Conservation (phyloP, 2,888 invertebrate species). For the Spodoptera exigua region DNA sequence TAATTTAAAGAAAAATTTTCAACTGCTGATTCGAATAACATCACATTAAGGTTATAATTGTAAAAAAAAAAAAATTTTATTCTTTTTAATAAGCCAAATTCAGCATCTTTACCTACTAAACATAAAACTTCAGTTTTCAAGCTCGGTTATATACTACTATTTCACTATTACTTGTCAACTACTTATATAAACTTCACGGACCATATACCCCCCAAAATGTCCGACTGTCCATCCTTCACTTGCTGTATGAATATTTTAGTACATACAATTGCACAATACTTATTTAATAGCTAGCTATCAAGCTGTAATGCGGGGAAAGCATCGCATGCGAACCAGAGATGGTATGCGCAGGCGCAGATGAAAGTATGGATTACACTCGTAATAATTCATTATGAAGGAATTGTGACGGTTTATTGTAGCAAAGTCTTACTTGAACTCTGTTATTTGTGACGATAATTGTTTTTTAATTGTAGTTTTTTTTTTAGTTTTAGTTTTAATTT, state of each 20-base stretch:
- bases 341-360: conserved; percentile 56
- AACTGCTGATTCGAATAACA: too few relatives aligned
- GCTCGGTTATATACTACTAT: conserved; percentile 9
- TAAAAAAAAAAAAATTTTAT: too few relatives aligned
- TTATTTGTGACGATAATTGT: conserved; percentile 20
- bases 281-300: conserved; percentile 54
- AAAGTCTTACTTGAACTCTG: conserved; percentile 9
- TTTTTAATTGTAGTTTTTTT: conserved; percentile 20
- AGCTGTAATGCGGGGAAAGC: conserved; percentile 59
- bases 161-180: background rate
- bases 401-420: conserved; percentile 41
- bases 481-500: background rate
- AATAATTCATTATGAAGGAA: conserved; percentile 50
- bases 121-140: too few relatives aligned
- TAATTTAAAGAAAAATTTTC: too few relatives aligned
- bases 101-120: too few relatives aligned
- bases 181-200: conserved; percentile 45
- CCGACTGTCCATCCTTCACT: conserved; percentile 29
- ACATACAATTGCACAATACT: conserved; percentile 44
- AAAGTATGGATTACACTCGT: conserved; percentile 55
- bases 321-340: conserved; percentile 56
- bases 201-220: conserved; percentile 44
- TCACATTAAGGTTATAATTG: too few relatives aligned
- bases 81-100: too few relatives aligned
- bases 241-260: conserved; percentile 51